These are phyloP conservation scores for Bombycilla garrulus DNA, from an alignment of 2,113 vertebrate species.

Conservation along the genomic window DNA sequence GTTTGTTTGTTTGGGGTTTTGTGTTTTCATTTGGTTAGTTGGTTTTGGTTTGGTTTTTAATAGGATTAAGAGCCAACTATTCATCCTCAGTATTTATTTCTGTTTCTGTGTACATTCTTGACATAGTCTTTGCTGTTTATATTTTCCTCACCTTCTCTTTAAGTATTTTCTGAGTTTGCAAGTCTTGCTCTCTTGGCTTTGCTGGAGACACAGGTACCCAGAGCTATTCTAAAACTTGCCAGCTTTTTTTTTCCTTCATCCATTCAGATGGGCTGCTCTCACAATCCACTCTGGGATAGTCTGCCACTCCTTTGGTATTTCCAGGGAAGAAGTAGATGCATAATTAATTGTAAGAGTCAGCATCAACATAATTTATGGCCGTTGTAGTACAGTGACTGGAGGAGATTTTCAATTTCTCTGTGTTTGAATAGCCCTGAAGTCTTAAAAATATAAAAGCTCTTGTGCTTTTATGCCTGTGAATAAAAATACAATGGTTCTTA, in stretches of 20 bases:
- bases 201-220: background rate
- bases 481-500: background rate
- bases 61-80: background rate
- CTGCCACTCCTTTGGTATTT: background rate
- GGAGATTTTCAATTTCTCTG: background rate
- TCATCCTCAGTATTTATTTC: background rate
- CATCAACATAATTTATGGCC: background rate
- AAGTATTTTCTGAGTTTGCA: background rate
- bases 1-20: too few relatives aligned
- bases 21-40: too few relatives aligned
- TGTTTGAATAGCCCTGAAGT: background rate
- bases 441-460: background rate
- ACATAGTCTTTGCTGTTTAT: background rate
- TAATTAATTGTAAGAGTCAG: background rate
- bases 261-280: background rate
- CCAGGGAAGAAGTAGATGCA: background rate
- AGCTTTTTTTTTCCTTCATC: background rate
- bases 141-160: background rate
- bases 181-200: background rate
- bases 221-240: background rate
- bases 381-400: background rate
- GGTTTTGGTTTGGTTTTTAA: accelerated
- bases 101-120: background rate
- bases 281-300: background rate
- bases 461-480: background rate